Percentiles rank a stretch among this genome's conserved stretches.
Conservation (phyloP, 2,797 vertebrate genomes). For the Lithobates sylvaticus region DNA sequence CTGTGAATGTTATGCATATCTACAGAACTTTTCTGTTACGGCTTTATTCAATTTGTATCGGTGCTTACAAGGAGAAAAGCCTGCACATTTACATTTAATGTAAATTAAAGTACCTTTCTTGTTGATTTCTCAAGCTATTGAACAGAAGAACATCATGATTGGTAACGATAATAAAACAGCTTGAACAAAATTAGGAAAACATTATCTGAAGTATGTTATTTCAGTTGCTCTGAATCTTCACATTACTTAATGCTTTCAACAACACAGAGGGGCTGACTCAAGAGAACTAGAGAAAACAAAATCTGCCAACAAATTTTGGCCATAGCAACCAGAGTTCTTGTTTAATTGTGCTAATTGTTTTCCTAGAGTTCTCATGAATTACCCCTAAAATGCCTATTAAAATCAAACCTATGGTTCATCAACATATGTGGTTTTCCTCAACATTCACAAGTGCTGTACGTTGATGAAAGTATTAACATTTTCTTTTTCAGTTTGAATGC, state of each 20-base stretch:
- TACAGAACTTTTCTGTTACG: constrained; percentile 11
- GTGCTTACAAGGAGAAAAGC: neutral
- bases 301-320: neutral
- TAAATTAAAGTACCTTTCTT: neutral
- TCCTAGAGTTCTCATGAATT: no score
- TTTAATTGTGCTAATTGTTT: neutral
- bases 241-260: neutral
- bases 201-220: neutral
- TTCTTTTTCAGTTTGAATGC: no score
- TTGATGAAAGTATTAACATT: no score
- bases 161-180: constrained; percentile 14
- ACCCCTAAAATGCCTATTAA: no score
- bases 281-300: neutral
- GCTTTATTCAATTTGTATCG: constrained; percentile 14
- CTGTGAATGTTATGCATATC: constrained; percentile 1
- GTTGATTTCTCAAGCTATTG: constrained; percentile 21
- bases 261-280: neutral
- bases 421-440: no score
- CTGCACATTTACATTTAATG: constrained; percentile 5
- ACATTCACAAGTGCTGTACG: no score
- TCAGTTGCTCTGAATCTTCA: neutral
- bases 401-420: no score
- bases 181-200: constrained; percentile 7
- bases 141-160: constrained; percentile 2
- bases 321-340: neutral